Evolutionary conservation across 2,888 invertebrate species (phyloP), one percentile per base, ranked within the genome.

Genomic region (Meliscaeva auricollis): DNA sequence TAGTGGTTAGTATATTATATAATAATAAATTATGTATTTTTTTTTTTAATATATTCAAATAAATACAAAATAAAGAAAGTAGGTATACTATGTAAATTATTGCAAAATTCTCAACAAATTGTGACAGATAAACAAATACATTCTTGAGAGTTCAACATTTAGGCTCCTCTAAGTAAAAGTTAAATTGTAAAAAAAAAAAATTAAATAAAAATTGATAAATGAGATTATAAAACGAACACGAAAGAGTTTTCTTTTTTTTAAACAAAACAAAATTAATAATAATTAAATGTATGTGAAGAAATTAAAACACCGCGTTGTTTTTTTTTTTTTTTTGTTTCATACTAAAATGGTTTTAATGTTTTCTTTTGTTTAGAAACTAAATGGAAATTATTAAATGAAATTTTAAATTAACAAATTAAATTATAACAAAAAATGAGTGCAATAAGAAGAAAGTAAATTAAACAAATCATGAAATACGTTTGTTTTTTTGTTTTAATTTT

Each of bases 101-200:
- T 85, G 85, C 85, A 85, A 85, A 66, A 69, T 85, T 85, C 69
- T 81, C 76, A 85, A 85, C 85, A 76, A 66, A 76, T 84, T 81
- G 85, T 85, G 85, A 81, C 81, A 85, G 85, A 85, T 85, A 85
- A 85, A 85, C 85, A 85, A 85, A 85, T 85, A 85, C 85, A 85
- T 85, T 85, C 85, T 85, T 85, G 80, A 81, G 76, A 81, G 76
- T 87, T 87, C 80, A 83, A 88, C 87, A 88, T 88, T 88, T 88
- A 88, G 87, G 88, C 87, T 88, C 87, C 88, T 88, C 88, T 87
- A 88, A 58, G 35, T 38, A 38, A 35, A 58, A 38, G 6, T 58
- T 56, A 56, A 56, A 35, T 35, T 73, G 62, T 78, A 81, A 77
- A 54, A 66, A 87, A 35, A 73, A 17, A 41, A 15, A 9, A 6